These are phyloP conservation scores for Quadriops clusia DNA, from an alignment of 2,888 invertebrate genomes.

Conservation along the genomic window DNA sequence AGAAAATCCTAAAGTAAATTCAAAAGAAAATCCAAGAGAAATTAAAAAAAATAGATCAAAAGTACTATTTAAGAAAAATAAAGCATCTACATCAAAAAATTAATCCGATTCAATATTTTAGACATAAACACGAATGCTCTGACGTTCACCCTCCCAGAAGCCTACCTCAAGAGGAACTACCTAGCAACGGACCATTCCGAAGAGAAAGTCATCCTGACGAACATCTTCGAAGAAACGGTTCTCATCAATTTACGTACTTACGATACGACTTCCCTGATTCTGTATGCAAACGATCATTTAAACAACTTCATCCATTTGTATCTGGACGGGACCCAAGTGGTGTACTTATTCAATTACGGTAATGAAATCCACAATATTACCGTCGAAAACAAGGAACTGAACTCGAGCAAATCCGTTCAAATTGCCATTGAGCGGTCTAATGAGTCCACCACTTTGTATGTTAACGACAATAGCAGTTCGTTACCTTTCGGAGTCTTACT, in stretches of 20 bases:
- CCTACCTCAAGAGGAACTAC: constrained; percentile 72
- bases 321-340: constrained; percentile 66
- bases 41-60: no score
- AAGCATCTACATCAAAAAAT: no score
- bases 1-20: no score
- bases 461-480: constrained; percentile 65
- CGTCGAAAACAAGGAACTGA: constrained; percentile 61
- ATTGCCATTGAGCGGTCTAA: constrained; percentile 70
- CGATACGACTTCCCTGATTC: constrained; percentile 64
- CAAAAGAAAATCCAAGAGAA: no score
- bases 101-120: no score
- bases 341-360: constrained; percentile 74
- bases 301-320: constrained; percentile 89
- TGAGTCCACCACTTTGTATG: constrained; percentile 64
- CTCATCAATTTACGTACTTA: constrained; percentile 85
- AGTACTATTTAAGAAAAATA: no score
- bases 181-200: constrained; percentile 38
- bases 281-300: constrained; percentile 85
- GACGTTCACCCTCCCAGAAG: constrained; percentile 72
- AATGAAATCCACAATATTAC: constrained; percentile 70
- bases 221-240: constrained; percentile 67
- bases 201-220: constrained; percentile 52
- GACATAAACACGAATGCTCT: constrained; percentile 84
- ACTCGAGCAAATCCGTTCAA: constrained; percentile 75
- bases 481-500: constrained; percentile 56